Base-by-base conservation (phyloP, 2,797 vertebrate genomes). In the Buceros bicornis region DNA sequence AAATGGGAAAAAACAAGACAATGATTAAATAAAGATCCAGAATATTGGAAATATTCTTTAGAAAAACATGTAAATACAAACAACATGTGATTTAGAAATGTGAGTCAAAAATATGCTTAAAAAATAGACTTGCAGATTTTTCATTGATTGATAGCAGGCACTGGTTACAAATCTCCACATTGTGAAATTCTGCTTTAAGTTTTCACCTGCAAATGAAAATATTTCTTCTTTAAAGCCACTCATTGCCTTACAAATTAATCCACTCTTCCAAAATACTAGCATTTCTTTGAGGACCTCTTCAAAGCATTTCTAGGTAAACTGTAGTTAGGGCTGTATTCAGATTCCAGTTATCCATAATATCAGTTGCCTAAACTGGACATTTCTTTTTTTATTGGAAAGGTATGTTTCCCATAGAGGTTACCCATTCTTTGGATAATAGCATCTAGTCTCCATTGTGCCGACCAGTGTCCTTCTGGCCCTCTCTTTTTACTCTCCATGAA, bases 41-140 rank as follows among this genome's bases (percentile, higher is more conserved):
- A 95, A 84, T 96, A 95, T 61, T 97, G 92, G 87, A 95, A 91
- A 91, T 93, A 82, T 93, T 94, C 77, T 73, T 67, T 82, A 86
- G 87, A 85, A 96, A 60, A 60, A 90, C 87, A 92, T 71, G 53
- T 61, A 97, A 97, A 97, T 96, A 93, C 77, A 97, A 97, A 96
- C 94, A 97, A 94, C 93, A 95, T 97, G 95, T 82, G 70, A 73
- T 92, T 93, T 80, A 92, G 45, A 94, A 90, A 74, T 85, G 51
- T 42, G 51, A 96, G 82, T 89, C 95, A 95, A 96, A 94, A 96
- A 60, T 43, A 48, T n/a, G 25, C 43, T 88, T 90, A 72, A 95
- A 96, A 96, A 87, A 87, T 76, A 93, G 61, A 92, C 93, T 77
- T 83, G 74, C 72, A 94, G 86, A 90, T 83, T 95, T 96, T 85